Conservation (phyloP, 2,888 invertebrate species). For the Unio delphinus region DNA sequence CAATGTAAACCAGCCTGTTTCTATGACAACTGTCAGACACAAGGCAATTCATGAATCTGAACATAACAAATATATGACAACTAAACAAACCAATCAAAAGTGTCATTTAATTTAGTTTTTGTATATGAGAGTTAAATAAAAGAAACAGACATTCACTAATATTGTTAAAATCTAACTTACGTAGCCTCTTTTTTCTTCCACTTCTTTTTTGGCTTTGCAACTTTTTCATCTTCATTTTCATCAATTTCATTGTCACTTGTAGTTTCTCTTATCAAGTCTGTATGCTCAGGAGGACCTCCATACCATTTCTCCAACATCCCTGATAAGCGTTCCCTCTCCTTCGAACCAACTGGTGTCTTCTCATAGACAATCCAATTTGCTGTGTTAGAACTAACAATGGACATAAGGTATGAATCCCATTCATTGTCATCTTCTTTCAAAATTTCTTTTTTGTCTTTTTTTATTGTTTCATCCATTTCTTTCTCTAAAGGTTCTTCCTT, state of each 20-base stretch:
- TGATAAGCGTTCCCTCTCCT: constrained; percentile 27
- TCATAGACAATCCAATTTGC: constrained; percentile 69
- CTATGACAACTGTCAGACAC: no score
- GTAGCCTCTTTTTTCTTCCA: constrained; percentile 50
- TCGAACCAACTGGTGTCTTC: constrained; percentile 40
- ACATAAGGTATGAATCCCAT: constrained; percentile 70
- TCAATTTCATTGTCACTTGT: constrained; percentile 49
- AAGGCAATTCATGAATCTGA: no score
- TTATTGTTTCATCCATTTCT: constrained; percentile 4
- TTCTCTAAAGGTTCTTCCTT: constrained; percentile 3
- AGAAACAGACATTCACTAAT: no score
- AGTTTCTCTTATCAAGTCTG: constrained; percentile 60
- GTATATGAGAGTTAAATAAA: no score
- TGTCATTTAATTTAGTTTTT: no score
- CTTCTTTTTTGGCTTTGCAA: constrained; percentile 41
- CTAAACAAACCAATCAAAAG: no score
- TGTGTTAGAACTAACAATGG: constrained; percentile 64
- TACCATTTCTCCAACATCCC: constrained; percentile 41
- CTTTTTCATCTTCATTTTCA: constrained; percentile 29
- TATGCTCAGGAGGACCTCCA: constrained; percentile 53
- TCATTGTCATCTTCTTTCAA: constrained; percentile 35
- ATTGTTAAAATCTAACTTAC: constrained; percentile 31
- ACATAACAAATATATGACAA: no score
- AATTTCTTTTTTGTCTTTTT: constrained; percentile 10
- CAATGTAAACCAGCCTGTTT: no score